Conservation (phyloP, 2,113 vertebrate genomes). For the Glaucomys volans region DNA sequence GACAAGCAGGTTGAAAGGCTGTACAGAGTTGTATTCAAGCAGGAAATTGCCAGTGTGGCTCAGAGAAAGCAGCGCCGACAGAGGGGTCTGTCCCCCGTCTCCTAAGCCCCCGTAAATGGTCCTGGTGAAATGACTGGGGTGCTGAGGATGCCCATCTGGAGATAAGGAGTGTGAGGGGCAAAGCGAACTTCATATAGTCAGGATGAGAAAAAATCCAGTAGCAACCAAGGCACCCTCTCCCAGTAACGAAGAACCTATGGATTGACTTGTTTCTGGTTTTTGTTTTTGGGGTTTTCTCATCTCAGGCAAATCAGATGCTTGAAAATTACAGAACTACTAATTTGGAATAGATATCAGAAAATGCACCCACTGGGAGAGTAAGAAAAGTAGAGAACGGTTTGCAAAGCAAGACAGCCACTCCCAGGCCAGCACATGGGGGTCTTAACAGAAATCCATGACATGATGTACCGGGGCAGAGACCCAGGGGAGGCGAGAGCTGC, state of each 20-base stretch:
- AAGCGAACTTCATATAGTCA: neutral
- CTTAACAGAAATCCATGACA: neutral
- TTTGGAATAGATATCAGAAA: constrained; percentile 55
- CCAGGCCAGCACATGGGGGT: neutral
- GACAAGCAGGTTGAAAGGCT: constrained; percentile 69
- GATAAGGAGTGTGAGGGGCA: constrained; percentile 60
- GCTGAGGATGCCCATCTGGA: constrained; percentile 57
- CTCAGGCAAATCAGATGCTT: neutral
- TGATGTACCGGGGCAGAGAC: neutral
- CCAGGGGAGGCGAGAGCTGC: neutral
- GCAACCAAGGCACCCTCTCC: neutral
- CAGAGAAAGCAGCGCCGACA: constrained; percentile 20
- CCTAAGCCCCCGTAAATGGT: constrained; percentile 69
- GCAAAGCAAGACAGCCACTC: neutral
- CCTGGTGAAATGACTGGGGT: constrained; percentile 44
- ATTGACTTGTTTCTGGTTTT: neutral
- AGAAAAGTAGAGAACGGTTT: neutral
- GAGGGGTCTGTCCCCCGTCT: constrained; percentile 65
- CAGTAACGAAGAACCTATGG: neutral
- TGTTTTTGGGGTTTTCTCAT: neutral
- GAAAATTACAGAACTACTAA: constrained; percentile 71
- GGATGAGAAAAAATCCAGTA: neutral
- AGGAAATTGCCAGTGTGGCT: constrained; percentile 68
- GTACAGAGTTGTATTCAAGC: constrained; percentile 45
- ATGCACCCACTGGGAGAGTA: neutral